These are phyloP conservation scores for Periplaneta americana DNA, from an alignment of 1,140 invertebrate species.

Conservation along the genomic window DNA sequence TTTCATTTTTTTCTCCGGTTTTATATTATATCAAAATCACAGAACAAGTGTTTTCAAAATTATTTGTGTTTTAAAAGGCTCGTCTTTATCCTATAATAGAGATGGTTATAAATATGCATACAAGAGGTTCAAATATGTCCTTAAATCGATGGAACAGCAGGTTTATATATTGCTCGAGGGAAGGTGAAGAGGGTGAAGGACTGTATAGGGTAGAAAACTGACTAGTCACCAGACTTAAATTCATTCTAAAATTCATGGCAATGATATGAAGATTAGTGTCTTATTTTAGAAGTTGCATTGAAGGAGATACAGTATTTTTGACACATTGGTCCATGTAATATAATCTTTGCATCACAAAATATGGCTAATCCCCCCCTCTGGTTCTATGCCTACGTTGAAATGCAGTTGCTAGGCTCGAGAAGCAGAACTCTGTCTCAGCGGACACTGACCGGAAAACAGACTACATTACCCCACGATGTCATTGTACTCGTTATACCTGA, in stretches of 20 bases:
- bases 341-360: background rate
- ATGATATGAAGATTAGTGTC: background rate
- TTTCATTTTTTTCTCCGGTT: background rate
- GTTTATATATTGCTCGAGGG: background rate
- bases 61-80: background rate
- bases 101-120: background rate
- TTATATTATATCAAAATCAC: background rate
- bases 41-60: background rate
- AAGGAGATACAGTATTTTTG: background rate
- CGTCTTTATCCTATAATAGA: background rate
- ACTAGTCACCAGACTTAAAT: background rate
- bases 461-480: background rate
- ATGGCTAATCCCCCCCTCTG: too few relatives aligned
- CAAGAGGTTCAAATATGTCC: background rate
- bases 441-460: too few relatives aligned
- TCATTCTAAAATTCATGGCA: background rate
- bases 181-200: background rate
- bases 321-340: background rate
- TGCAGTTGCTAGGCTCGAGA: background rate
- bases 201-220: background rate
- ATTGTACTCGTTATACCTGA: background rate
- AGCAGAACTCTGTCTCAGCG: background rate
- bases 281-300: background rate
- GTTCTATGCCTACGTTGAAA: too few relatives aligned
- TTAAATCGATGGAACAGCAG: background rate